Evolutionary conservation across 2,113 vertebrate genomes (phyloP), one percentile per base, ranked within the genome.

Genomic region (Rhodinocichla rosea): DNA sequence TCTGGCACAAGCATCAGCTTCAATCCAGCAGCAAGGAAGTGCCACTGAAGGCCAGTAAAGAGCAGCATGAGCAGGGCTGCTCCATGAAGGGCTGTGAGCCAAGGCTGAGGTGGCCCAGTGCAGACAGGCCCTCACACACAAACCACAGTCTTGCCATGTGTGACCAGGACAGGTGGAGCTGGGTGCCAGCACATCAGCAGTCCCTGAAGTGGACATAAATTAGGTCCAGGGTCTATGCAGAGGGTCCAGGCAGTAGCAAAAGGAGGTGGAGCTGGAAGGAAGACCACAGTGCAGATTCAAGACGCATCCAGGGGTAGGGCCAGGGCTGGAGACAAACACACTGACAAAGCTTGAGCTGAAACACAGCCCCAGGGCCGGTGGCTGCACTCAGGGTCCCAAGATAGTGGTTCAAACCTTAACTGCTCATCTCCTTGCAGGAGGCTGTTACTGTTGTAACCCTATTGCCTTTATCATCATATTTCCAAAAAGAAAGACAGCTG

Each of bases 401-500:
- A 15, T 0, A 11, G 15, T 9, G 16, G 27, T 44, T 93, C 60
- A 60, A 67, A 70, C 24, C 39, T 35, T 37, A 89, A 80, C 35
- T 47, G 13, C 35, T 73, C 37, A 24, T 85, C 84, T 82, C 52
- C 86, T 90, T 62, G 50, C 84, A 83, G 65, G 35, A 90, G 30
- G 18, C 39, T 49, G 32, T n/a, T 45, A 85, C 92, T 90, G 18
- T 82, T 92, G 71, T 74, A 94, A 39, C 65, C 65, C 78, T 70
- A 53, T 65, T 97, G 92, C 78, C 91, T 92, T 84, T 80, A 86
- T 47, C 76, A 84, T 74, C 5, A 4, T 11, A 24, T 63, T 87
- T 87, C 53, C 24, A 39, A 85, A 92, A 96, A 93, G 92, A 96
- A 37, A 94, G 82, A 68, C 83, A 97, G 95, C 92, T 96, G 77